phyloP scores from a whole-genome alignment of 1,140 invertebrate genomes.

The Listronotus oregonensis region DNA sequence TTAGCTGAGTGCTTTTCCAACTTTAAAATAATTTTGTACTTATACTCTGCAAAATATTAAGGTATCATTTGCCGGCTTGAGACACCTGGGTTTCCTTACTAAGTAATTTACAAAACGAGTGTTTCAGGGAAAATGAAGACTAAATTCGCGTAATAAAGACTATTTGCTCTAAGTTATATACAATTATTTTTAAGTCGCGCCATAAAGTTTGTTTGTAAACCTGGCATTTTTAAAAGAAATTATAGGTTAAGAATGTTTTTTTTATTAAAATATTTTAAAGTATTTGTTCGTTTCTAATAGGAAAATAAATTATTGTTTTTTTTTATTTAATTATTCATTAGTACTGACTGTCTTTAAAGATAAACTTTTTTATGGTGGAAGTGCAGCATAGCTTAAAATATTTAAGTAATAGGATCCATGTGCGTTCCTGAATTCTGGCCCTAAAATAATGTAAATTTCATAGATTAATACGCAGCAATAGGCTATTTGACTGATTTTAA shows the following conservation, averaged over 20 bases:
- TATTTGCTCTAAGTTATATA: slow-evolving; percentile 27
- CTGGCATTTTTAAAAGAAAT: background rate
- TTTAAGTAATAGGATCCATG: too few species aligned
- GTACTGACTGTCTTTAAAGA: too few species aligned
- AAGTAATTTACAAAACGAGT: slow-evolving; percentile 31
- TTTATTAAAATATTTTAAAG: too few species aligned
- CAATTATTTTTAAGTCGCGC: slow-evolving; percentile 21
- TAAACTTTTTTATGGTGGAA: too few species aligned
- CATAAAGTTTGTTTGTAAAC: slow-evolving; percentile 10
- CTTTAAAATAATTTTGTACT: slow-evolving; percentile 28
- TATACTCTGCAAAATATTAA: slow-evolving; percentile 25
- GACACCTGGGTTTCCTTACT: slow-evolving; percentile 26
- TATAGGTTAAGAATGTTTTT: background rate
- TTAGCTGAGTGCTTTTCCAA: slow-evolving; percentile 24
- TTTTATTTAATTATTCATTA: too few species aligned
- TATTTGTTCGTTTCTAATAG: too few species aligned
- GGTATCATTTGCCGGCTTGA: slow-evolving; percentile 26
- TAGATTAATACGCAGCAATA: too few species aligned
- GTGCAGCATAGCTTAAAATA: too few species aligned
- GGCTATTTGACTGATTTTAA: too few species aligned
- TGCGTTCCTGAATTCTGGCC: too few species aligned
- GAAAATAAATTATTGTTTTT: too few species aligned
- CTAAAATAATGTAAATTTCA: too few species aligned
- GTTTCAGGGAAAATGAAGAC: slow-evolving; percentile 18
- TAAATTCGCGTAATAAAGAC: slow-evolving; percentile 22